phyloP scores from a whole-genome alignment of 2,113 vertebrate species.

The Charina bottae region DNA sequence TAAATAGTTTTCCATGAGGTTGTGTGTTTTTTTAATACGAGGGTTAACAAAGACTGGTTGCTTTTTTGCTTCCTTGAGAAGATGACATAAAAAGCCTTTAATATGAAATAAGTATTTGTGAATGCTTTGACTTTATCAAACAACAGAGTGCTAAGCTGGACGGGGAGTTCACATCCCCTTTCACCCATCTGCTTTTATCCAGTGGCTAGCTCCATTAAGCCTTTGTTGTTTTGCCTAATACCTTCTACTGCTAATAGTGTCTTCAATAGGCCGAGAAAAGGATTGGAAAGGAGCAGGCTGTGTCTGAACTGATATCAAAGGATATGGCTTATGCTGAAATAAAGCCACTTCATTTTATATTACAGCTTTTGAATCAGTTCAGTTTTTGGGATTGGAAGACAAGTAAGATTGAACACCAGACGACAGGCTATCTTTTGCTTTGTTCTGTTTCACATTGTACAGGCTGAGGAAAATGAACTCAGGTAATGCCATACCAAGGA shows the following conservation, averaged over 20 bases:
- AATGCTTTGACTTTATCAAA: background rate
- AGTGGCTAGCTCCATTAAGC: background rate
- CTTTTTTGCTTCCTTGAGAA: background rate
- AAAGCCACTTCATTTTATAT: background rate
- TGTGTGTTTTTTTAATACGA: background rate
- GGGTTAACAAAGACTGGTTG: background rate
- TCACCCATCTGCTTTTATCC: constrained; percentile 14
- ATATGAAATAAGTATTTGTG: background rate
- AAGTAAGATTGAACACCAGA: background rate
- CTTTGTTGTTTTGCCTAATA: constrained; percentile 15
- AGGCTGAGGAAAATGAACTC: background rate
- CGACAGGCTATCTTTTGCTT: background rate
- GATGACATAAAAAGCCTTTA: background rate
- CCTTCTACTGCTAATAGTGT: background rate
- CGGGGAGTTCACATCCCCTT: background rate
- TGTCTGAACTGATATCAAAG: background rate
- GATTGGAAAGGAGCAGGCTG: background rate
- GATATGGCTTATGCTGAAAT: background rate
- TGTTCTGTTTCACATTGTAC: background rate
- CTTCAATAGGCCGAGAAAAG: constrained; percentile 7
- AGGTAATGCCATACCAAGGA: background rate
- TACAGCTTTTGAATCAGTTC: background rate
- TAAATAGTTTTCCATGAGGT: fast-evolving
- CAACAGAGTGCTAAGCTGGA: background rate
- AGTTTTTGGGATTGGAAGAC: background rate